Conservation (phyloP, 2,113 vertebrate genomes). For the Pomatorhinus ruficollis region DNA sequence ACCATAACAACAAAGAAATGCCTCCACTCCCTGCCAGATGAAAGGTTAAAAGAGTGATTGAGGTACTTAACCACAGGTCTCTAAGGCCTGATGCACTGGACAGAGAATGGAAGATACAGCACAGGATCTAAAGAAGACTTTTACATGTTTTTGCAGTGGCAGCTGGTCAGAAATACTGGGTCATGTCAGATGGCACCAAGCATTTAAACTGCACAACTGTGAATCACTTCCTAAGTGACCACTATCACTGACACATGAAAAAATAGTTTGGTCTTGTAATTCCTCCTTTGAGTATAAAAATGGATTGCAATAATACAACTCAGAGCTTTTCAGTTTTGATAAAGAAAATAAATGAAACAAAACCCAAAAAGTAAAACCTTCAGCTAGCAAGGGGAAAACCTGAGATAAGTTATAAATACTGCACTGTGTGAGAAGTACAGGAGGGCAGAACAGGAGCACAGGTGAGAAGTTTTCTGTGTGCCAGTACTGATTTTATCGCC, state of each 20-base stretch:
- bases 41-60: background rate
- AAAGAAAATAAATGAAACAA: background rate
- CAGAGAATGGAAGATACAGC: background rate
- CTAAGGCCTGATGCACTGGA: background rate
- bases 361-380: background rate
- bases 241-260: background rate
- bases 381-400: background rate
- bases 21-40: background rate
- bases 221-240: slow-evolving; percentile 6
- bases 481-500: background rate
- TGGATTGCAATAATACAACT: background rate
- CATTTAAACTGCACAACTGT: background rate
- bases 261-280: background rate
- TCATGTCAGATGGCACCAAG: background rate
- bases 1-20: background rate
- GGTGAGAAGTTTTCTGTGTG: background rate
- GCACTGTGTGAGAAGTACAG: background rate
- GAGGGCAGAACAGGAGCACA: background rate
- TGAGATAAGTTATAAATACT: background rate
- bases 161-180: background rate
- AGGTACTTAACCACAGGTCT: background rate
- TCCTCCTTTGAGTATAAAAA: background rate
- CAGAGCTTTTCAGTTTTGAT: background rate
- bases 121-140: background rate
- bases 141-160: background rate